Percentiles rank a stretch among this genome's conserved stretches.
Evolutionary conservation across 1,140 invertebrate genomes (phyloP).

Genomic region (Holotrichia oblita): DNA sequence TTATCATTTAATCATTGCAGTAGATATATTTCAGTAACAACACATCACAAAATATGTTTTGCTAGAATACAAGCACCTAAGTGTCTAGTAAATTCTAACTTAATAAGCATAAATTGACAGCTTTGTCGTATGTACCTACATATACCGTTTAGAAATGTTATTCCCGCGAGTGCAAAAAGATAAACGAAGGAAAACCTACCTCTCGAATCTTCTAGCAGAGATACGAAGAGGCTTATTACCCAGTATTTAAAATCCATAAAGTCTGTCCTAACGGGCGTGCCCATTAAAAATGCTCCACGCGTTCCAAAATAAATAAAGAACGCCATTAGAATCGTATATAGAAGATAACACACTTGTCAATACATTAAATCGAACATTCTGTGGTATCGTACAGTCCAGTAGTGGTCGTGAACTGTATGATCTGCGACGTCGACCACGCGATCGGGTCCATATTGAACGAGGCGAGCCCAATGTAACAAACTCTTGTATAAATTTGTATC

Average conservation of each 20-base stretch:
- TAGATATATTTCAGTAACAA: too few relatives aligned
- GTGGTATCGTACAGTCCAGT: slow-evolving; percentile 47
- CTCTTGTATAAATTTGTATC: slow-evolving; percentile 60
- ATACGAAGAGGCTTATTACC: slow-evolving; percentile 2
- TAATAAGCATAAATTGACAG: slow-evolving; percentile 15
- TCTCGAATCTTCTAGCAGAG: neutral
- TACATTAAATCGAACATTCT: slow-evolving; percentile 59
- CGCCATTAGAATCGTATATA: slow-evolving; percentile 58
- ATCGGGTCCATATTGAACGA: slow-evolving; percentile 50
- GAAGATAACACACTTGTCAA: slow-evolving; percentile 59
- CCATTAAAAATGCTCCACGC: slow-evolving; percentile 56
- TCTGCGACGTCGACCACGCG: neutral
- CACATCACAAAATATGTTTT: too few relatives aligned
- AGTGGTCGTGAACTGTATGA: slow-evolving; percentile 39
- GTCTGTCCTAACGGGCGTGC: slow-evolving; percentile 48
- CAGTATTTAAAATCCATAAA: slow-evolving; percentile 56
- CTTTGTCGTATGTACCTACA: neutral
- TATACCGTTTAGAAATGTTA: neutral
- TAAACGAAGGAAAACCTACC: neutral
- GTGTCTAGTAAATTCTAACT: neutral
- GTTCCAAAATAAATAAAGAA: slow-evolving; percentile 55
- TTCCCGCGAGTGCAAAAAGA: neutral
- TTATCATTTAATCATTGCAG: too few relatives aligned
- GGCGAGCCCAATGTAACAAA: slow-evolving; percentile 56
- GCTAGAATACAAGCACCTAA: neutral